Percentiles rank a stretch among this genome's conserved stretches.
phyloP scores from a whole-genome alignment of 2,113 vertebrate species.

The Nothobranchius furzeri region DNA sequence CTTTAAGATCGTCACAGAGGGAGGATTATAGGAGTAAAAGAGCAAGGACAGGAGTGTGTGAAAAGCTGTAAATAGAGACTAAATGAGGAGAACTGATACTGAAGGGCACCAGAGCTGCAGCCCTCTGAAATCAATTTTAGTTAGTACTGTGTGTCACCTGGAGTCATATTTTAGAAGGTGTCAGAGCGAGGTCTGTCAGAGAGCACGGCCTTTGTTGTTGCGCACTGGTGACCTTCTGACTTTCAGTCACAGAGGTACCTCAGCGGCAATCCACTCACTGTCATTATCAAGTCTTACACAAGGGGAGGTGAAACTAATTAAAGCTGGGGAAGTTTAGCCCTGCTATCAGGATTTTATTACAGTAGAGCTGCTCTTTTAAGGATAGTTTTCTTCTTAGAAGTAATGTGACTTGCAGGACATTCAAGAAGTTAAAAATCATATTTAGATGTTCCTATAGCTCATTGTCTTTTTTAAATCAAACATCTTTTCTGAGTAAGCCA shows the following conservation, averaged over 20 bases:
- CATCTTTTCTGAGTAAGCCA: too few species aligned
- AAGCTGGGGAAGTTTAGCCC: not conserved
- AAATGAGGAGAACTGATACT: conserved; percentile 37
- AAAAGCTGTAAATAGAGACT: conserved; percentile 19
- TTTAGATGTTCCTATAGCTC: too few species aligned
- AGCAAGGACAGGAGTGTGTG: not conserved
- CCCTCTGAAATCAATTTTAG: conserved; percentile 75
- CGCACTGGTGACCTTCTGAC: conserved; percentile 26
- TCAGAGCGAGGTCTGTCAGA: conserved; percentile 37
- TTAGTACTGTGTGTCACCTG: conserved; percentile 84
- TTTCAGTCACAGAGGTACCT: conserved; percentile 24
- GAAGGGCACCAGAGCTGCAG: conserved; percentile 47
- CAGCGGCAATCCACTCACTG: conserved; percentile 29
- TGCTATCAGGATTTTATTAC: conserved; percentile 9
- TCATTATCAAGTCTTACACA: conserved; percentile 31
- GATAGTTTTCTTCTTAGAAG: too few species aligned
- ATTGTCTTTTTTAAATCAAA: too few species aligned
- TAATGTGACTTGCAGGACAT: too few species aligned
- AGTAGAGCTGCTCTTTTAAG: not conserved
- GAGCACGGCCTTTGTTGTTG: conserved; percentile 50
- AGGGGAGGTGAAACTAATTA: conserved; percentile 43
- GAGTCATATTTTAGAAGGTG: conserved; percentile 82
- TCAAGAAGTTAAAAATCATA: too few species aligned
- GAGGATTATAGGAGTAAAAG: not conserved
- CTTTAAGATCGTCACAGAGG: conserved; percentile 28